Evolutionary conservation across 2,113 vertebrate genomes (phyloP), one percentile per base, ranked within the genome.

Genomic region (Aphyosemion australe): DNA sequence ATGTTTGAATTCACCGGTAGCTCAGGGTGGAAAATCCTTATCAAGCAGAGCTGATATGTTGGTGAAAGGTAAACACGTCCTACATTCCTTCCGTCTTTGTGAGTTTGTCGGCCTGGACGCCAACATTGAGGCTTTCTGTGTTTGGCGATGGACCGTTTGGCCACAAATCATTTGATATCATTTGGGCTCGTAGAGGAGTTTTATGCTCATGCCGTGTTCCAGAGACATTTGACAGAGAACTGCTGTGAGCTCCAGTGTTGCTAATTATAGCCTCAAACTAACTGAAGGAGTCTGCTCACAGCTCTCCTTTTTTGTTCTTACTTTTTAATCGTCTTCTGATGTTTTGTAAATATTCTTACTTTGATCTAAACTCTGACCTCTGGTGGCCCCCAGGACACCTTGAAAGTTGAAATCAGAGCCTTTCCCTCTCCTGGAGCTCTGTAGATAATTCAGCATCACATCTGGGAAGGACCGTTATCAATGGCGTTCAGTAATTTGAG

Each of bases 401-500:
- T 32, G 32, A 32, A 32, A 32, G 3, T 7, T 5, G 32, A 32
- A 32, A 26, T 46, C 31, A 56, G 49, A 69, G 52, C 31, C 8
- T 15, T 63, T 60, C 43, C 43, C 69, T 61, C 14, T n/a, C 53
- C 46, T 54, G 56, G 72, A 20, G 59, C 7, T 16, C 34, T 60
- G 60, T 18, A 59, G 69, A 75, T 77, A 54, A 74, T 78, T 84
- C 51, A 20, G 5, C 73, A 59, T 83, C 64, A 61, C 69, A 49
- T 66, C 47, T 46, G 55, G 53, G 65, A 82, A 73, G 66, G 48
- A 70, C 56, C 19, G 26, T 74, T 78, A 80, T 82, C 79, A 62
- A 61, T 34, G 61, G 69, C 58, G 70, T 66, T 85, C 19, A 46
- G 82, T 87, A 73, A 84, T 84, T 61, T 78, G 72, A 88, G 78